Evolutionary conservation across 2,888 invertebrate species (phyloP).

Genomic region (Crocallis elinguaria): DNA sequence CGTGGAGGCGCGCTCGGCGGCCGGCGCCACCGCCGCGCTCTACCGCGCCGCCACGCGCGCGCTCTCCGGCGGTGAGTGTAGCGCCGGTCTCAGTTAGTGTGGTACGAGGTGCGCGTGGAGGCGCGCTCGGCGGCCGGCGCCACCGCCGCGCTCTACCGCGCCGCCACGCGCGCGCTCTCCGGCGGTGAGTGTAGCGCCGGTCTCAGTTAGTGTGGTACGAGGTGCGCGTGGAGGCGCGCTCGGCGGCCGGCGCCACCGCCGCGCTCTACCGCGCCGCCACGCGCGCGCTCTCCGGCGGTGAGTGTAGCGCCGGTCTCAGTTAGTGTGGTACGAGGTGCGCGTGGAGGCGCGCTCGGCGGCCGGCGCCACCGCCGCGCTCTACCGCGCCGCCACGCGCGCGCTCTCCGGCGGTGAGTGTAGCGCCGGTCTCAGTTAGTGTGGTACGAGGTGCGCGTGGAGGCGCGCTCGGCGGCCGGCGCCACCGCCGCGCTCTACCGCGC

Average conservation of each 20-base stretch:
- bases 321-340: not conserved
- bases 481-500: too few species aligned
- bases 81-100: slow-evolving; percentile 54
- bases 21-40: slow-evolving; percentile 81
- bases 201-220: slow-evolving; percentile 46
- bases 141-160: slow-evolving; percentile 80
- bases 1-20: slow-evolving; percentile 80
- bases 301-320: too few species aligned
- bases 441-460: not conserved
- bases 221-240: slow-evolving; percentile 71
- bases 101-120: slow-evolving; percentile 52
- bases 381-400: slow-evolving; percentile 82
- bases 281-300: slow-evolving; percentile 76
- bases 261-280: slow-evolving; percentile 84
- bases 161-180: slow-evolving; percentile 78
- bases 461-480: too few species aligned
- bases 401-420: slow-evolving; percentile 79
- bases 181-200: too few species aligned
- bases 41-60: slow-evolving; percentile 84
- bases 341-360: slow-evolving; percentile 82
- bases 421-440: slow-evolving; percentile 52
- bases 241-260: slow-evolving; percentile 81
- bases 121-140: slow-evolving; percentile 83
- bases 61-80: slow-evolving; percentile 76
- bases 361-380: slow-evolving; percentile 81